Conservation (phyloP, 2,113 vertebrate genomes). For the Hymenochirus boettgeri region DNA sequence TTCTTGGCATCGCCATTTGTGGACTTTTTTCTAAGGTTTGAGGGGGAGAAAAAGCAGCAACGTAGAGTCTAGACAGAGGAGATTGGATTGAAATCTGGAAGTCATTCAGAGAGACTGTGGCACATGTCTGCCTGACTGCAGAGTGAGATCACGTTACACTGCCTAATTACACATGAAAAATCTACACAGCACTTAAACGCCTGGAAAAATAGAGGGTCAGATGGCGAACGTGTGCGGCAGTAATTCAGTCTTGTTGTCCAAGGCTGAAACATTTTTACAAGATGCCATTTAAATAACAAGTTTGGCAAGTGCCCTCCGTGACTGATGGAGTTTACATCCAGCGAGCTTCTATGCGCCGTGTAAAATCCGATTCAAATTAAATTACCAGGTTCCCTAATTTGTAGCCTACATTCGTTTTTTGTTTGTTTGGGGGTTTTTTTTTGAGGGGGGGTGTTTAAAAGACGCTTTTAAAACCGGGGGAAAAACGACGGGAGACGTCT, state of each 20-base stretch:
- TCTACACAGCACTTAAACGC: slow-evolving; percentile 64
- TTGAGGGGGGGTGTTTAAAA: too few species aligned
- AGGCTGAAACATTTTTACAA: slow-evolving; percentile 32
- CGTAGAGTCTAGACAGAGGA: slow-evolving; percentile 85
- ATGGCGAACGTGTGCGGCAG: slow-evolving; percentile 49
- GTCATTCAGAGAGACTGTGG: slow-evolving; percentile 70
- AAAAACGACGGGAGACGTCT: too few species aligned
- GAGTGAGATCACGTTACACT: slow-evolving; percentile 74
- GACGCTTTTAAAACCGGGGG: too few species aligned
- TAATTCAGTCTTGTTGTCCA: slow-evolving; percentile 35
- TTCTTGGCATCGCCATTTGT: slow-evolving; percentile 75
- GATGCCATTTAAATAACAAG: too few species aligned
- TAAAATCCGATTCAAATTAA: too few species aligned
- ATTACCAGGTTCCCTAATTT: too few species aligned
- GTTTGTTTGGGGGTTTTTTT: too few species aligned
- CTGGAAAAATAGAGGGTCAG: slow-evolving; percentile 63
- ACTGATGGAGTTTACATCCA: too few species aligned
- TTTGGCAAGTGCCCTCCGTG: too few species aligned
- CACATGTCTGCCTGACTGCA: slow-evolving; percentile 67
- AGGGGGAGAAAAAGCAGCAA: slow-evolving; percentile 65
- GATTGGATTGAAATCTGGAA: slow-evolving; percentile 86
- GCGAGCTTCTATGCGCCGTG: too few species aligned
- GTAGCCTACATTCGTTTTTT: too few species aligned
- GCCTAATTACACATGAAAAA: slow-evolving; percentile 84
- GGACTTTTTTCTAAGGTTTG: slow-evolving; percentile 68